These are phyloP conservation scores for Hecatera dysodea DNA, from an alignment of 2,888 invertebrate species.

Conservation along the genomic window DNA sequence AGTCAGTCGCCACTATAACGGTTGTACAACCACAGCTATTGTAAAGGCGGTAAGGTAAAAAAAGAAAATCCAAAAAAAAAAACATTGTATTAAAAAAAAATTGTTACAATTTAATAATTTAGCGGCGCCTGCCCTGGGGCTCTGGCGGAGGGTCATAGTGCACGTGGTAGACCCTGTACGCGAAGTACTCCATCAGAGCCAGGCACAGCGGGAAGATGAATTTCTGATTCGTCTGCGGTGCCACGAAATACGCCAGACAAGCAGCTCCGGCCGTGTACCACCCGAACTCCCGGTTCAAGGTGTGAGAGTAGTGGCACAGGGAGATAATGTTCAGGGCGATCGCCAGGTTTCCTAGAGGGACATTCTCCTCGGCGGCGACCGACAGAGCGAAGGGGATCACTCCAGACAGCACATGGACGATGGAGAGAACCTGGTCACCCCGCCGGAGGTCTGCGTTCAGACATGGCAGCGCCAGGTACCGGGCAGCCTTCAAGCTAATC, in stretches of 20 bases:
- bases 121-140: not conserved
- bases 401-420: constrained; percentile 80
- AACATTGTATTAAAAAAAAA: constrained; percentile 22
- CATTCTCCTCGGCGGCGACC: constrained; percentile 76
- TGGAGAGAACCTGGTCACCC: constrained; percentile 69
- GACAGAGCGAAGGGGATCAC: constrained; percentile 80
- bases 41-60: not conserved
- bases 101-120: not conserved
- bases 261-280: constrained; percentile 82
- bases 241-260: constrained; percentile 77
- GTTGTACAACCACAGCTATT: too few species aligned
- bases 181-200: constrained; percentile 81
- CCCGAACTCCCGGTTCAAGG: constrained; percentile 76
- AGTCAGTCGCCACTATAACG: too few species aligned
- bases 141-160: constrained; percentile 38
- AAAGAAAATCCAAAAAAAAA: constrained; percentile 1
- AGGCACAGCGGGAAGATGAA: constrained; percentile 80
- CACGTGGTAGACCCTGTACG: constrained; percentile 75
- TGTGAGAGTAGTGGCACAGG: constrained; percentile 74
- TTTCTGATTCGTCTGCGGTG: constrained; percentile 68
- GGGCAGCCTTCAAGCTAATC: constrained; percentile 77
- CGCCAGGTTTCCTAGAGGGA: constrained; percentile 75
- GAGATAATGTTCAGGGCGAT: constrained; percentile 81
- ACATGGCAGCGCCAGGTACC: constrained; percentile 82
- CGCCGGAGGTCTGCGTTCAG: constrained; percentile 82